Evolutionary conservation across 2,888 invertebrate genomes (phyloP), one percentile per base, ranked within the genome.

Genomic region (Lasioglossum lativentre): DNA sequence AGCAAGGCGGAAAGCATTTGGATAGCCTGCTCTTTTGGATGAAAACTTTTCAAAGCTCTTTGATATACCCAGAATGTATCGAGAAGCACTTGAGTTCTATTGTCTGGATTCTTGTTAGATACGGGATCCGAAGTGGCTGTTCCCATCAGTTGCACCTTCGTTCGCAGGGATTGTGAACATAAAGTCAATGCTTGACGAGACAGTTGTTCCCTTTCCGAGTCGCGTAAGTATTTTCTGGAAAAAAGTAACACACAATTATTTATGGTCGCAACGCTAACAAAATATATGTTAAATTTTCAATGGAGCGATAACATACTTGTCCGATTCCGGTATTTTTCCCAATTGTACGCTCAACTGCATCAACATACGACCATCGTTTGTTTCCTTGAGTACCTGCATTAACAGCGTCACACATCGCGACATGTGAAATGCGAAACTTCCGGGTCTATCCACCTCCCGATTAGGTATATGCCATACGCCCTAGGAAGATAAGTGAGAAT

Each of bases 381-480:
- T 97, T 92, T 97, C 97, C 90, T 97, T 96, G 66, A 99, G 95
- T 84, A 99, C 97, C 94, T 98, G 97, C 95, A 99, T 96, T 10
- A 98, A 96, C 52, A 99, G 96, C 38, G 97, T 96, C 3, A 98
- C 97, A 88, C 98, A 98, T 83, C 98, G 97, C 88, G 97, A 97
- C 97, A 99, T 98, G 93, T 99, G 99, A 56, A 98, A 97, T 0
- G 98, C 97, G 94, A 99, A 98, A 88, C 98, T 98, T 4, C 99
- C 99, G 0, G 98, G 97, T 85, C 99, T 96, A 93, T 99, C 99
- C 68, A 99, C 97, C 96, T 99, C 99, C 83, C 96, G 96, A 2
- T 97, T 96, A 0, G 98, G 99, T 94, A 98, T 98, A 90, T 98
- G 96, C 99, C 99, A 99, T 81, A 99, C 97, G 74, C 98, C 98